These are phyloP conservation scores for Acrossocheilus fasciatus DNA, from an alignment of 2,797 vertebrate species.

Conservation along the genomic window DNA sequence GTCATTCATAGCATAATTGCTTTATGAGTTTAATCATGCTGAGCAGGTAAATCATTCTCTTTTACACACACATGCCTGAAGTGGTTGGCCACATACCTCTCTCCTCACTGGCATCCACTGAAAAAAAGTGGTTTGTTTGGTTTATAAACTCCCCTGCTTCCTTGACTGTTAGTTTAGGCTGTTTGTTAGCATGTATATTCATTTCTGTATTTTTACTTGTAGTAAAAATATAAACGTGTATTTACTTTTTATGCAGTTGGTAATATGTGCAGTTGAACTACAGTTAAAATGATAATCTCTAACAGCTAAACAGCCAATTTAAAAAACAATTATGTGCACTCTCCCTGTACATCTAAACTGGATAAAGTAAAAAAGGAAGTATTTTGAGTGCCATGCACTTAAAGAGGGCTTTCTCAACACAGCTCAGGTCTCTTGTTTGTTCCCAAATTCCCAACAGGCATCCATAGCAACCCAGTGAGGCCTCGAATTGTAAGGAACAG, in stretches of 20 bases:
- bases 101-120: not conserved
- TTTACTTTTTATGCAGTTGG: not conserved
- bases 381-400: not conserved
- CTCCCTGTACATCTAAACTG: not conserved
- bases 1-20: slow-evolving; percentile 47
- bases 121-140: slow-evolving; percentile 39
- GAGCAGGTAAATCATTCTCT: slow-evolving; percentile 42
- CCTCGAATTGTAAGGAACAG: slow-evolving; percentile 33
- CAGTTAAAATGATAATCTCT: not conserved
- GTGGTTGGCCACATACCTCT: slow-evolving; percentile 2
- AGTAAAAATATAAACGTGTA: not conserved
- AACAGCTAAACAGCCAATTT: not conserved
- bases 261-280: not conserved
- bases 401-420: not conserved
- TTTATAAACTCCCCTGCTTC: not conserved
- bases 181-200: not conserved
- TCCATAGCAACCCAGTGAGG: slow-evolving; percentile 60
- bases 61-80: not conserved
- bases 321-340: not conserved
- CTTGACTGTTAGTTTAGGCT: not conserved
- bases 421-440: not conserved
- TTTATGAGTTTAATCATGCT: slow-evolving; percentile 61
- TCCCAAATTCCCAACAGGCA: slow-evolving; percentile 58
- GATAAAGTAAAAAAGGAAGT: not conserved
- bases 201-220: not conserved